A percentile compares a stretch with the other conserved stretches of the same genome.
Evolutionary conservation across 2,113 vertebrate genomes (phyloP).

Genomic region (Cygnus buccinator): DNA sequence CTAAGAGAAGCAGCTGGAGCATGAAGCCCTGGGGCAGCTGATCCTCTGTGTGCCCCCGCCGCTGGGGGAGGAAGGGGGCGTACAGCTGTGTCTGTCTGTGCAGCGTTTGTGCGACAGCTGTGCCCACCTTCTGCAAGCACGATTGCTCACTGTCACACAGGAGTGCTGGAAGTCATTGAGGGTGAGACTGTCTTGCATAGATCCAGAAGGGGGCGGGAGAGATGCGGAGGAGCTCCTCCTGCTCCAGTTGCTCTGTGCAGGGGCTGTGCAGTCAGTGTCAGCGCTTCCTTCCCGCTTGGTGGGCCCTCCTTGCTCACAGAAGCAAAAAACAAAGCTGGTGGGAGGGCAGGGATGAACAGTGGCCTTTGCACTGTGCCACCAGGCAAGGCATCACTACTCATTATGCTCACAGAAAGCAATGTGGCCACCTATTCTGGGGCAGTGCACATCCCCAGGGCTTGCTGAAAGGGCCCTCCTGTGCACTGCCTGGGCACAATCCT

Average conservation of each 20-base stretch:
- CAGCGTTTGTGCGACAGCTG: background rate
- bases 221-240: background rate
- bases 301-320: background rate
- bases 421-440: background rate
- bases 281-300: background rate
- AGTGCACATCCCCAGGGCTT: background rate
- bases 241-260: background rate
- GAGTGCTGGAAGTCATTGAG: background rate
- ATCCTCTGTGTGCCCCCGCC: background rate
- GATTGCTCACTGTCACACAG: accelerated
- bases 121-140: accelerated
- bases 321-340: background rate
- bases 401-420: background rate
- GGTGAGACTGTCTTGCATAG: background rate
- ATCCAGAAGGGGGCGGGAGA: background rate
- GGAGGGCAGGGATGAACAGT: background rate
- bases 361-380: background rate
- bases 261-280: background rate
- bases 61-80: background rate
- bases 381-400: accelerated
- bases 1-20: background rate
- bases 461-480: background rate
- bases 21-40: background rate
- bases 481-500: background rate
- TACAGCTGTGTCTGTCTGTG: background rate